Percentiles rank a stretch among this genome's conserved stretches.
Conservation (phyloP, 2,797 vertebrate species). For the Catharus ustulatus region DNA sequence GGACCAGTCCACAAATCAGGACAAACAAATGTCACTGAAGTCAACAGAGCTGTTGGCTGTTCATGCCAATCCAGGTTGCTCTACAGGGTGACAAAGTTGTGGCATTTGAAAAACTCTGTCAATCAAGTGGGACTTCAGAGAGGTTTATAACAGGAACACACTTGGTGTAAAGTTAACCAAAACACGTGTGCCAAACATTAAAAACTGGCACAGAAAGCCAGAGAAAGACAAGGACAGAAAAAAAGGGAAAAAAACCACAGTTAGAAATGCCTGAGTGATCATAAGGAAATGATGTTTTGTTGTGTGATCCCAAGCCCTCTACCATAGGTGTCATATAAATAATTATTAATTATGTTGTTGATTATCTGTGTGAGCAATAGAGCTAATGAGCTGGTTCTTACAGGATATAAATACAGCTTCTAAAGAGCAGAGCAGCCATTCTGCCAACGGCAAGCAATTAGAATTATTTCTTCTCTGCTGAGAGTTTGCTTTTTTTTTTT, state of each 20-base stretch:
- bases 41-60: not conserved
- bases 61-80: not conserved
- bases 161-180: not conserved
- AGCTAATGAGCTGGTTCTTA: slow-evolving; percentile 62
- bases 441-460: slow-evolving; percentile 65
- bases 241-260: not conserved
- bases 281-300: slow-evolving; percentile 23
- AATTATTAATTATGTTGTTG: slow-evolving; percentile 70
- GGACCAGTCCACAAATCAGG: not conserved
- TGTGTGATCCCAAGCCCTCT: slow-evolving; percentile 38
- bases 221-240: not conserved
- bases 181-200: not conserved
- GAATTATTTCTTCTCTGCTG: slow-evolving; percentile 49
- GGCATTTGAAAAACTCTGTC: not conserved
- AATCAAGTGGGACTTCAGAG: not conserved
- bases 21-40: not conserved
- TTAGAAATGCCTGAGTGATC: slow-evolving; percentile 4
- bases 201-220: not conserved
- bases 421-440: slow-evolving; percentile 57
- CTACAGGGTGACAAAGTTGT: not conserved
- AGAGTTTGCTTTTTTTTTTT: slow-evolving; percentile 19
- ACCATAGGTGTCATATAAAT: slow-evolving; percentile 46
- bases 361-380: slow-evolving; percentile 59
- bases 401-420: slow-evolving; percentile 56
- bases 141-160: not conserved